Evolutionary conservation across 2,888 invertebrate species (phyloP).

Genomic region (Caenorhabditis sp.): DNA sequence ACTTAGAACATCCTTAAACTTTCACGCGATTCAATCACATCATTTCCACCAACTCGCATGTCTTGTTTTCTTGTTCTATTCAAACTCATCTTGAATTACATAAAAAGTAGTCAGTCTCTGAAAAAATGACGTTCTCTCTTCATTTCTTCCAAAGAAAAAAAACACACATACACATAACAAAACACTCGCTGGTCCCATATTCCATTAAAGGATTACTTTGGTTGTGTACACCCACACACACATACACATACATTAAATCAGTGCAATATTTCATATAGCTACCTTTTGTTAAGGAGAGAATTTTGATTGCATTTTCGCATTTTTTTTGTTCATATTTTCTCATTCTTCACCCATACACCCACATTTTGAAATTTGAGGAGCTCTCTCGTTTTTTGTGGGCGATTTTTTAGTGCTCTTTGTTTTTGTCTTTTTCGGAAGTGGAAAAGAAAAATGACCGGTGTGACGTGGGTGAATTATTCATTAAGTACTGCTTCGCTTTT

Average conservation of each 20-base stretch:
- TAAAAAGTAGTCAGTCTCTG: not conserved
- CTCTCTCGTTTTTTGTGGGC: slow-evolving; percentile 1
- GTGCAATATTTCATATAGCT: not conserved
- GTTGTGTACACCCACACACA: not conserved
- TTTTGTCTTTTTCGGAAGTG: slow-evolving; percentile 5
- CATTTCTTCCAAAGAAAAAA: no score
- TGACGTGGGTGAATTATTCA: not conserved
- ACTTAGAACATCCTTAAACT: no score
- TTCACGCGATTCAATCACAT: not conserved
- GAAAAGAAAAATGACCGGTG: not conserved
- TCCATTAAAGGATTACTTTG: not conserved
- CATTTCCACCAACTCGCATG: not conserved
- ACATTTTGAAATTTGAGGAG: slow-evolving; percentile 6
- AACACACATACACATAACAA: not conserved
- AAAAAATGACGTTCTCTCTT: not conserved
- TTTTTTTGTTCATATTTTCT: not conserved
- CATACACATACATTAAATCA: not conserved
- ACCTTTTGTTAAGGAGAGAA: not conserved
- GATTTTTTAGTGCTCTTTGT: slow-evolving; percentile 7
- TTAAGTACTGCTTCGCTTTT: not conserved
- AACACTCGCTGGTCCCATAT: not conserved
- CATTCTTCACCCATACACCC: not conserved
- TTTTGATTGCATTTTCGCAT: not conserved
- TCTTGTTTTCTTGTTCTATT: not conserved
- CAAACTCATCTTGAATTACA: not conserved